Evolutionary conservation across 1,140 invertebrate species (phyloP).

Genomic region (Dreissena polymorpha): DNA sequence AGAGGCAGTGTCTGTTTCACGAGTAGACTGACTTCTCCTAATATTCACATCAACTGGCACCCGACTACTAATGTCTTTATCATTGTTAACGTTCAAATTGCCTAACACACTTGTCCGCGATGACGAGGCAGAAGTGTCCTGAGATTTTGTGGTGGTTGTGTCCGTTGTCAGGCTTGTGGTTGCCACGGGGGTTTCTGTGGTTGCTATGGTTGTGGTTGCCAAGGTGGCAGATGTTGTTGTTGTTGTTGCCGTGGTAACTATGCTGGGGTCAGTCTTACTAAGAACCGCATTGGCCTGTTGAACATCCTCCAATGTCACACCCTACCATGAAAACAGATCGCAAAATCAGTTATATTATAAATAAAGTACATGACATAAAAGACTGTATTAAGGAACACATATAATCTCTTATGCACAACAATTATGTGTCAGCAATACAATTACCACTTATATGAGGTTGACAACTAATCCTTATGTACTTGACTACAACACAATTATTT

Average conservation of each 20-base stretch:
- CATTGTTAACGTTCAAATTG: slow-evolving; percentile 19
- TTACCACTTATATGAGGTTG: no score
- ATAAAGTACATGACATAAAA: no score
- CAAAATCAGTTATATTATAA: no score
- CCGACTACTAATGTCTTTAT: slow-evolving; percentile 43
- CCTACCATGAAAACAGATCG: slow-evolving; percentile 77
- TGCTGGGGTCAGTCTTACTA: slow-evolving; percentile 33
- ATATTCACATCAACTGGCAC: slow-evolving; percentile 44
- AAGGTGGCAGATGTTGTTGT: slow-evolving; percentile 40
- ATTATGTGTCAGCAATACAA: no score
- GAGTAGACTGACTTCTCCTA: slow-evolving; percentile 32
- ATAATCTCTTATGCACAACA: no score
- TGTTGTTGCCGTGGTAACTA: slow-evolving; percentile 5
- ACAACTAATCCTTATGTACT: no score
- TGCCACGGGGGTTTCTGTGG: background rate
- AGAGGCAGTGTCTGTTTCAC: slow-evolving; percentile 39
- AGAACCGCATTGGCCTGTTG: slow-evolving; percentile 94
- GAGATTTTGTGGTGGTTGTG: slow-evolving; percentile 49
- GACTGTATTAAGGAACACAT: no score
- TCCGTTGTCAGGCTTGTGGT: slow-evolving; percentile 1
- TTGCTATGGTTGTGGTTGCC: slow-evolving; percentile 30
- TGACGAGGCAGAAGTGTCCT: slow-evolving; percentile 52
- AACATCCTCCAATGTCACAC: slow-evolving; percentile 96
- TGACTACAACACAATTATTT: no score
- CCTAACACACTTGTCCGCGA: background rate